Evolutionary conservation across 2,888 invertebrate species (phyloP), one percentile per base, ranked within the genome.

Genomic region (Drosophila planitibia): DNA sequence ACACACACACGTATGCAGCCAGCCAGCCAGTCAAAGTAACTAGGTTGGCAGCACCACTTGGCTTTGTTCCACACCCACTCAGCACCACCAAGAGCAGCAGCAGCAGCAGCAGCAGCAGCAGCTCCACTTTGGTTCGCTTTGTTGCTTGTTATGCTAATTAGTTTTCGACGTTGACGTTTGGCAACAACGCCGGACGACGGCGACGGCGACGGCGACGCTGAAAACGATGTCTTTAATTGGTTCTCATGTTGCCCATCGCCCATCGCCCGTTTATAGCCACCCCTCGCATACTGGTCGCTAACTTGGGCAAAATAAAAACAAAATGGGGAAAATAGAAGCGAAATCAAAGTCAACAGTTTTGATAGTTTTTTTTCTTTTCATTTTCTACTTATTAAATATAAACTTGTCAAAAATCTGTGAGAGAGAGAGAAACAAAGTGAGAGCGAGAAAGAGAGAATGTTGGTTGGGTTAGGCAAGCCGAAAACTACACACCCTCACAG

Each of bases 141-240:
- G 80, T 89, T 86, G 89, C 91, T 83, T 90, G 88, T 85, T 91
- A 91, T 92, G 92, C 85, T 91, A 92, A 91, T 91, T 91, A 91
- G 91, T 86, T 86, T 90, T 91, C 86, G 90, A 88, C 91, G 89
- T 90, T 91, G 90, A 91, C 90, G 86, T 88, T 86, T 85, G 85
- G 90, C 91, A 91, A 83, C 76, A 82, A 73, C 89, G 83, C 63
- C 78, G 85, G 79, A 70, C 82, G 69, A 69, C 73, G 60, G 62
- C 66, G 35, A 22, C 22, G 22, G 22, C 22, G 22, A 39, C 19
- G 6, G 22, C 47, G 70, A 44, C 60, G 81, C 68, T 83, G 81
- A 79, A 84, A 79, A 89, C 83, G 89, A 86, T 86, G 83, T 90
- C 88, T 91, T 90, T 91, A 91, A 91, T 91, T 92, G 91, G 91